Base-by-base conservation (phyloP, 92 coral and sea anemone species). In the Porites divaricata region DNA sequence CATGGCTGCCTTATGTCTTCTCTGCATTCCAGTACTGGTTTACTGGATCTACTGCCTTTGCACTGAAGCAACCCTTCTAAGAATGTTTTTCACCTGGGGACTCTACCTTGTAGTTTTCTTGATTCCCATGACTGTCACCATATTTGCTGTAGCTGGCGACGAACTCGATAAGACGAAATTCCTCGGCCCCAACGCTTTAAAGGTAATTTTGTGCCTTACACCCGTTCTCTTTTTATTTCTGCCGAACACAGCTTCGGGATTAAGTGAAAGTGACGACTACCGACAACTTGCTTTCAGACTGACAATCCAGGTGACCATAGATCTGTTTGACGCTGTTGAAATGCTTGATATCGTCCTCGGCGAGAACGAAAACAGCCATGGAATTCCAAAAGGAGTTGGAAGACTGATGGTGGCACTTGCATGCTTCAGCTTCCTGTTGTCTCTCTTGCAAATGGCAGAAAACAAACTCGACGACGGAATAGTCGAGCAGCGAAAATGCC, bases 281-380 rank as follows among this genome's bases (percentile, higher is more conserved):
- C 76, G 58, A 21, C 90, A 88, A 9, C 9, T 91, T 16, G 67
- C 88, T 54, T 71, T 82, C 67, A 91, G 64, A 74, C 85, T 86
- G 9, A 75, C 81, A 0, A 25, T 78, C 20, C 17, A 53, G 21
- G 76, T 87, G 22, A 81, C 87, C 45, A 53, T 92, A 26, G 95
- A 92, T 62, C 84, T 92, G 25, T 92, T 92, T 75, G 95, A 92
- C 21, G 89, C 74, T 16, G 85, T 89, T 21, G 91, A 87, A 67
- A 79, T 90, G 87, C 52, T 92, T 2, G 88, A 79, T 48, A 85
- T 92, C 16, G 73, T 90, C n/a, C 52, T 92, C 9, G 54, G 58
- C 22, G 81, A 86, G 24, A 73, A 67, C 2, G 72, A 69, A n/a
- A 66, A 70, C 19, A 71, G 67, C 63, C 79, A 81, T 19, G 64